These are phyloP conservation scores for Neuroterus valhalla DNA, from an alignment of 1,140 invertebrate genomes.

Conservation along the genomic window DNA sequence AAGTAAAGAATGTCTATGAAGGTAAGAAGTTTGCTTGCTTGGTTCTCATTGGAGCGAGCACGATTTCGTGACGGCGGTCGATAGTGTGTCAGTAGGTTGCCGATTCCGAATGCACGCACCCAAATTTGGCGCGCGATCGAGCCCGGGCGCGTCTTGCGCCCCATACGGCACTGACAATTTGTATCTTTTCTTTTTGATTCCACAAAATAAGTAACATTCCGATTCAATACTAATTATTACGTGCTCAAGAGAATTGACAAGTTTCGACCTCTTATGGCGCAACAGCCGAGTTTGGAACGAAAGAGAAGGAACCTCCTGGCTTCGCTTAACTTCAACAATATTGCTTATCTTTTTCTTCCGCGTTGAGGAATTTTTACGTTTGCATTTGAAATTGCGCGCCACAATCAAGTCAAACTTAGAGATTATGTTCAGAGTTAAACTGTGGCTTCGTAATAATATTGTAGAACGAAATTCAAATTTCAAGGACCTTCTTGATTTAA, in stretches of 20 bases:
- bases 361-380: too few relatives aligned
- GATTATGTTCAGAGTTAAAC: too few relatives aligned
- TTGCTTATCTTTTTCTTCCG: neutral
- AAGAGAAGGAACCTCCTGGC: neutral
- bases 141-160: conserved; percentile 41
- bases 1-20: conserved; percentile 13
- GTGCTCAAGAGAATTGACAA: neutral
- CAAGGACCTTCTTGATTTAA: too few relatives aligned
- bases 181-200: neutral
- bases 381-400: too few relatives aligned
- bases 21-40: conserved; percentile 42
- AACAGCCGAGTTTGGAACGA: neutral
- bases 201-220: neutral
- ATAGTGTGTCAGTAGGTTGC: conserved; percentile 71
- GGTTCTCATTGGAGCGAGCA: conserved; percentile 49
- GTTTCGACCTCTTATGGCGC: neutral
- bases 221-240: neutral
- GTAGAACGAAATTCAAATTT: too few relatives aligned
- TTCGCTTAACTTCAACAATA: neutral
- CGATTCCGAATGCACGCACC: conserved; percentile 60
- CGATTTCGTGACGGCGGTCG: conserved; percentile 55
- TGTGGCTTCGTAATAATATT: too few relatives aligned
- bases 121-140: conserved; percentile 63
- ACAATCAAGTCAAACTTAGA: too few relatives aligned
- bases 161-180: conserved; percentile 49